These are phyloP conservation scores for Phaonia tiefii DNA, from an alignment of 2,888 invertebrate species.

Conservation along the genomic window DNA sequence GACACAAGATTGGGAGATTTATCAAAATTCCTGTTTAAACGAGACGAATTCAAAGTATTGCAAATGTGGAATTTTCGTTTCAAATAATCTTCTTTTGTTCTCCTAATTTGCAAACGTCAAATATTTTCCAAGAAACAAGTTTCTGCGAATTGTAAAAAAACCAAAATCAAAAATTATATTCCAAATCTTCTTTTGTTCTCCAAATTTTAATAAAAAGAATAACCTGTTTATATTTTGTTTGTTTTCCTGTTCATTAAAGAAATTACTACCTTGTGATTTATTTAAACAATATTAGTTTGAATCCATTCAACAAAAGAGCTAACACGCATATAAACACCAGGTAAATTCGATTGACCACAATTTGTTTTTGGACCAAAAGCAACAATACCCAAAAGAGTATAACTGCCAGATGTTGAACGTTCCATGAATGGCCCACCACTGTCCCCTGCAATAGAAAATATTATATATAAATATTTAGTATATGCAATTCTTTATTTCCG, in stretches of 20 bases:
- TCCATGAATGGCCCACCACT: slow-evolving; percentile 82
- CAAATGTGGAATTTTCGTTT: no score
- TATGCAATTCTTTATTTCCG: no score
- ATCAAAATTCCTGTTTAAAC: no score
- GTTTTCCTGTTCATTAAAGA: no score
- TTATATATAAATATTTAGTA: no score
- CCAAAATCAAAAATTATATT: no score
- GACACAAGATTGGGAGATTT: no score
- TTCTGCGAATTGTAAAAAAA: no score
- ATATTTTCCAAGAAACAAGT: no score
- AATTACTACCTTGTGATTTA: background rate
- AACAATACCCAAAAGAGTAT: slow-evolving; percentile 82
- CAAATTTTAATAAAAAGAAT: slow-evolving; percentile 11
- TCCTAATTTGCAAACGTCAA: no score
- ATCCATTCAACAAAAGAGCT: slow-evolving; percentile 84
- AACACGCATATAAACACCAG: slow-evolving; percentile 85
- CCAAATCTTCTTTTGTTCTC: background rate
- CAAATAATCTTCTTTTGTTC: no score
- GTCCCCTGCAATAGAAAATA: slow-evolving; percentile 80
- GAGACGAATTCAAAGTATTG: no score
- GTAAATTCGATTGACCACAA: slow-evolving; percentile 83
- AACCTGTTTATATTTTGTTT: slow-evolving; percentile 4
- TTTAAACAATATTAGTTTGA: slow-evolving; percentile 70
- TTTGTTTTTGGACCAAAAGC: slow-evolving; percentile 84
- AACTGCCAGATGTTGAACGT: slow-evolving; percentile 68